Evolutionary conservation across 2,888 invertebrate genomes (phyloP), one percentile per base, ranked within the genome.

Genomic region (Celastrina argiolus): DNA sequence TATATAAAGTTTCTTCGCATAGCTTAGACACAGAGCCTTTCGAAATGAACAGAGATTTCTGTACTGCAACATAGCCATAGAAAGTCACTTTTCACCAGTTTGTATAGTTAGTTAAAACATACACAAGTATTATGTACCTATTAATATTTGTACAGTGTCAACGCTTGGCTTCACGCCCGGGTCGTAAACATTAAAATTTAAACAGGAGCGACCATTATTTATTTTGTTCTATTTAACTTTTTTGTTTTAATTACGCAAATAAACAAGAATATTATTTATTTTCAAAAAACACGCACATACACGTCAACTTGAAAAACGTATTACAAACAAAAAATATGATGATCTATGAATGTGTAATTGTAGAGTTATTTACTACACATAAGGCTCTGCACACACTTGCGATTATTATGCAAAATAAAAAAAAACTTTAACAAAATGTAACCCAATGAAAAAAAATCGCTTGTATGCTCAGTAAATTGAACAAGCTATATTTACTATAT

Each of bases 341-440:
- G 45, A 18, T 18, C 8, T 45, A 45, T 18, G 10, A 45, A 45
- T 18, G 18, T 2, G 18, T 45, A 18, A 18, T 18, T 45, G 18
- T 45, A 45, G 45, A 16, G 18, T 45, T 45, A 10, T 18, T 18
- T 45, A 45, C 45, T 7, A 45, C 45, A 45, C 45, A 2, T 45
- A 22, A n/a, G 18, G 34, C 36, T 39, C 8, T 56, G 61, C 45
- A 61, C 59, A 61, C 61, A 45, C 61, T 61, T 66, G 45, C 45
- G 18, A 61, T 26, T 61, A 22, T 66, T 42, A 63, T 7, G 41
- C 14, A 63, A 10, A 18, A 26, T 16, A 18, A 45, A 18, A 2
- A 10, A 45, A 18, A 8, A 16, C 18, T 42, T n/a, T 41, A 16
- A 16, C 16, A 42, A 42, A 42, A 42, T 16, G n/a, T 1, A n/a